A percentile compares a stretch with the other conserved stretches of the same genome.
phyloP scores from a whole-genome alignment of 2,113 vertebrate species.

The Melanerpes formicivorus region DNA sequence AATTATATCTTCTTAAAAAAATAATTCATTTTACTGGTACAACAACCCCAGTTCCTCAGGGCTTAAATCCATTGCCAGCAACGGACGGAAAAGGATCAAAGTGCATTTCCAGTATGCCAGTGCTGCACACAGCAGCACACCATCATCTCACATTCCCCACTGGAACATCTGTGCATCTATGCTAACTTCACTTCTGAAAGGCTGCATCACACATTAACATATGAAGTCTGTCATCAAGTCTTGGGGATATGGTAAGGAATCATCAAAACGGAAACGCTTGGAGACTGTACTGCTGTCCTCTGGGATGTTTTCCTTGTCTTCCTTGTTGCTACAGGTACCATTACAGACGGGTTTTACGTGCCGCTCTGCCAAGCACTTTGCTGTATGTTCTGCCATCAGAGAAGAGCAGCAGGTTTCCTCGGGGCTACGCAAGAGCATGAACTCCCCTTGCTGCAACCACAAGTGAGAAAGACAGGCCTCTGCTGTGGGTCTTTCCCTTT shows the following conservation, averaged over 20 bases:
- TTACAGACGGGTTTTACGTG: slow-evolving; percentile 77
- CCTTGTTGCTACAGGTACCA: slow-evolving; percentile 74
- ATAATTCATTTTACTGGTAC: slow-evolving; percentile 37
- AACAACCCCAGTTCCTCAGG: background rate
- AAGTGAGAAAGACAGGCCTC: slow-evolving; percentile 89
- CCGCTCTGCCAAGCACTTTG: slow-evolving; percentile 75
- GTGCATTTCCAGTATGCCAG: slow-evolving; percentile 73
- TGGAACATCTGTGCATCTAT: slow-evolving; percentile 17
- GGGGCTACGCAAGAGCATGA: slow-evolving; percentile 64
- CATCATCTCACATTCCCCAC: background rate
- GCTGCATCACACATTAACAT: slow-evolving; percentile 60
- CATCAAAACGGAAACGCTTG: slow-evolving; percentile 89
- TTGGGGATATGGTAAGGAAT: slow-evolving; percentile 74
- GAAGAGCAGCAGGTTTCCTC: slow-evolving; percentile 54
- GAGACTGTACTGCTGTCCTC: slow-evolving; percentile 81
- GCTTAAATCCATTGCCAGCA: slow-evolving; percentile 69
- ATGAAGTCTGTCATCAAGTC: slow-evolving; percentile 76
- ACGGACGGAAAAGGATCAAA: slow-evolving; percentile 62
- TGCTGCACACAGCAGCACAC: slow-evolving; percentile 24
- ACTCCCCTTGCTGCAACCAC: slow-evolving; percentile 86
- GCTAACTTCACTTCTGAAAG: slow-evolving; percentile 11
- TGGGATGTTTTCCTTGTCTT: slow-evolving; percentile 94
- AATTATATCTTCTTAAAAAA: slow-evolving; percentile 46
- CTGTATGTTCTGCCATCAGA: slow-evolving; percentile 53
- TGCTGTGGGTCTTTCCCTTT: slow-evolving; percentile 88